phyloP scores from a whole-genome alignment of 2,888 invertebrate species.

The Rhaphigaster nebulosa region DNA sequence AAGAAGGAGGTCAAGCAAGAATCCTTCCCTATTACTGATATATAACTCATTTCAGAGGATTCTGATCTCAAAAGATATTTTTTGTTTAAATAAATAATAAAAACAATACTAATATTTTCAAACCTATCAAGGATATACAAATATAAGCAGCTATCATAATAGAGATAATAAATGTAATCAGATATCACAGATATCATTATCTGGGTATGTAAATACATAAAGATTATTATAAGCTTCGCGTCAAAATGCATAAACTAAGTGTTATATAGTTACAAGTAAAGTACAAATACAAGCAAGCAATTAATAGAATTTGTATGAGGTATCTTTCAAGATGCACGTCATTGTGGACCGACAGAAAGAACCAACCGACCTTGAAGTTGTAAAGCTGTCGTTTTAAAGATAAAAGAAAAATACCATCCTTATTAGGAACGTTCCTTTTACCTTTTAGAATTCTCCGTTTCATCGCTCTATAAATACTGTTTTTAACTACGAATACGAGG shows the following conservation, averaged over 20 bases:
- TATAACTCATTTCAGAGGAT: no score
- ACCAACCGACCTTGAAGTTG: conserved; percentile 15
- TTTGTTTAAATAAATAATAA: neutral
- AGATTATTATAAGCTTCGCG: no score
- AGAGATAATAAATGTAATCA: neutral
- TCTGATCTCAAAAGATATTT: no score
- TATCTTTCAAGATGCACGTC: neutral
- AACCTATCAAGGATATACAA: neutral
- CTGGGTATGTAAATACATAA: neutral
- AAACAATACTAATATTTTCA: no score
- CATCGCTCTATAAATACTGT: neutral
- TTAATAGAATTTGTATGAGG: neutral
- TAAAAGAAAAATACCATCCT: conserved; percentile 3
- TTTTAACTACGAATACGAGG: no score
- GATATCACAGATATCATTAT: neutral
- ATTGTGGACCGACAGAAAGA: neutral
- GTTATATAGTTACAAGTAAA: no score
- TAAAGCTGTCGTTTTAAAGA: neutral
- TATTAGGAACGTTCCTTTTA: neutral
- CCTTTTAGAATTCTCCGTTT: neutral
- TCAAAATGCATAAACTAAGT: no score
- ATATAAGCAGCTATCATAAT: neutral
- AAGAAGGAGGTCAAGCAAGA: no score
- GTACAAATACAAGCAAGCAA: neutral
- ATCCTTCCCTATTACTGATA: no score